phyloP scores from a whole-genome alignment of 2,888 invertebrate species.

The Therioaphis trifolii region DNA sequence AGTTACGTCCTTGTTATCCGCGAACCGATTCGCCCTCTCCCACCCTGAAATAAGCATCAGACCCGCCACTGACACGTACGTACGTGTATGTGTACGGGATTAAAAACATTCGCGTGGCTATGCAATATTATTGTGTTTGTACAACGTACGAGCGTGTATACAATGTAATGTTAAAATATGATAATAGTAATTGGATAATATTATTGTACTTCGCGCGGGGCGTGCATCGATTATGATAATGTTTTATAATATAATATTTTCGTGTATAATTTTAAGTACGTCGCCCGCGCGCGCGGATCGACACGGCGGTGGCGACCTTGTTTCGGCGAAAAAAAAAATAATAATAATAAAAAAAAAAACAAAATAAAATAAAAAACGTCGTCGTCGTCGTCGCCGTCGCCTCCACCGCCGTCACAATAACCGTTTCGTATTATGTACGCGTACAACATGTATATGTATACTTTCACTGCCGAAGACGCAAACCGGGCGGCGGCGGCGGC shows the following conservation, averaged over 20 bases:
- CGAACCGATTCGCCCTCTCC: too few species aligned
- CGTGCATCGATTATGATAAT: neutral
- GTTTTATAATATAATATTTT: neutral
- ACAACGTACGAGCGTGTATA: too few species aligned
- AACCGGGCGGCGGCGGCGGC: conserved; percentile 26
- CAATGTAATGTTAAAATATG: neutral
- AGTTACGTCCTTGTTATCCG: too few species aligned
- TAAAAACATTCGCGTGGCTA: too few species aligned
- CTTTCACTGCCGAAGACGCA: conserved; percentile 54
- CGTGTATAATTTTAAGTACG: too few species aligned
- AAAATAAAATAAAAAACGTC: neutral
- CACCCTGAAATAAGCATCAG: too few species aligned
- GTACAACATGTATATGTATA: conserved; percentile 9
- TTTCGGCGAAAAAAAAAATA: conserved; percentile 24
- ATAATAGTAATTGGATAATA: neutral
- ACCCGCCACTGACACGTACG: too few species aligned
- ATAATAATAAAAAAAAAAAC: neutral
- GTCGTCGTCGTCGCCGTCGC: neutral
- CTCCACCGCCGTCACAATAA: conserved; percentile 22
- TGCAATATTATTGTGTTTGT: too few species aligned
- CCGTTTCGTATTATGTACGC: conserved; percentile 6
- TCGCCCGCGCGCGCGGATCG: neutral
- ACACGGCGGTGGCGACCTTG: conserved; percentile 42
- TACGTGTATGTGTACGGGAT: too few species aligned
- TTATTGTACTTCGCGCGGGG: neutral